These are phyloP conservation scores for Passer domesticus DNA, from an alignment of 2,113 vertebrate genomes.

Conservation along the genomic window DNA sequence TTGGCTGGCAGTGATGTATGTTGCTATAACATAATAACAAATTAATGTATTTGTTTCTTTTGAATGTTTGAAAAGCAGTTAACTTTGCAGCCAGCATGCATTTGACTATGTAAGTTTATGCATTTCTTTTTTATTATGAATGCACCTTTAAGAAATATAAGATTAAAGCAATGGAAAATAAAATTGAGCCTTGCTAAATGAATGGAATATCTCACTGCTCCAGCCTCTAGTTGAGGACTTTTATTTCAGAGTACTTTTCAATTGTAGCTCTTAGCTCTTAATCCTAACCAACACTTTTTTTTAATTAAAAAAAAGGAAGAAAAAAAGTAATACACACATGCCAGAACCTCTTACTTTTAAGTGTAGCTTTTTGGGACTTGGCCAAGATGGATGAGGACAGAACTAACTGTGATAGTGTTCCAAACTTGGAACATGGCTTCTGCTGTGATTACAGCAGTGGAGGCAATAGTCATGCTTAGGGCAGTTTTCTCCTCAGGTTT, in stretches of 20 bases:
- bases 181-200: neutral
- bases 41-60: neutral
- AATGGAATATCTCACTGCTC: neutral
- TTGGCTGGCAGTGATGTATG: neutral
- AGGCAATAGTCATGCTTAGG: neutral
- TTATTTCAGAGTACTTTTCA: neutral
- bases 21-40: neutral
- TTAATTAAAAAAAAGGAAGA: accelerated
- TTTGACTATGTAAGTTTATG: neutral
- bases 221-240: neutral
- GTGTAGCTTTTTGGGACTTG: neutral
- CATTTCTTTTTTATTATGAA: neutral
- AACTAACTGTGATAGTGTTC: neutral
- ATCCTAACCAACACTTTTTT: neutral
- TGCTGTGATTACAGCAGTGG: neutral
- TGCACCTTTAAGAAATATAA: neutral
- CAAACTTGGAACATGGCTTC: neutral
- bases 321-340: neutral
- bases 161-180: neutral
- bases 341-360: neutral
- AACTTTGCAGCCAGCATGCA: neutral
- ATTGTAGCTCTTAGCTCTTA: neutral
- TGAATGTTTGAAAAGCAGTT: neutral
- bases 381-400: neutral
- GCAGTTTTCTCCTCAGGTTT: neutral